Percentiles rank a stretch among this genome's conserved stretches.
Evolutionary conservation across 2,888 invertebrate species (phyloP).

Genomic region (Calameuta filiformis): DNA sequence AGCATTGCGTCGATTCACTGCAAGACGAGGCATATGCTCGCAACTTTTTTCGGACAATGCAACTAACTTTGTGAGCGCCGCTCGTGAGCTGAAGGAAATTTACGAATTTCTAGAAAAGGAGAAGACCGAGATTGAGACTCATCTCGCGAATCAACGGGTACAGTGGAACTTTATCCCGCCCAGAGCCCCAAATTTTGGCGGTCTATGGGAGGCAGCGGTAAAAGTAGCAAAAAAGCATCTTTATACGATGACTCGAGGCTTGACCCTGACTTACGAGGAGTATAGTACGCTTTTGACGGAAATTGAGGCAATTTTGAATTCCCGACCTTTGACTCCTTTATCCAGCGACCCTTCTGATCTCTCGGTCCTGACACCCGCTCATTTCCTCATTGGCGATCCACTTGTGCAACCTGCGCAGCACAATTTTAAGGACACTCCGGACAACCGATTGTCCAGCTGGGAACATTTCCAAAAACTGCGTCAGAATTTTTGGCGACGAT

Average conservation of each 20-base stretch:
- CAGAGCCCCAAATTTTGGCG: constrained; percentile 16
- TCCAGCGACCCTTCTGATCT: constrained; percentile 29
- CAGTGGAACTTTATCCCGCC: constrained; percentile 12
- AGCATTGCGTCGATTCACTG: constrained; percentile 25
- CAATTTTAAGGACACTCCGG: constrained; percentile 16
- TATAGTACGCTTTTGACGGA: constrained; percentile 30
- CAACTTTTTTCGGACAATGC: constrained; percentile 27
- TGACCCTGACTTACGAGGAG: constrained; percentile 32
- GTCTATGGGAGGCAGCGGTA: constrained; percentile 43
- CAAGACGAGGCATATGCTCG: constrained; percentile 22
- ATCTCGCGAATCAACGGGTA: constrained; percentile 10
- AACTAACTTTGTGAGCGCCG: constrained; percentile 30
- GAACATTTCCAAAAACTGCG: constrained; percentile 27
- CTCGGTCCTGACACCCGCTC: constrained; percentile 41
- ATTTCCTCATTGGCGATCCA: constrained; percentile 43
- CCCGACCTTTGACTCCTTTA: constrained; percentile 31
- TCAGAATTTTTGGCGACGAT: constrained; percentile 23
- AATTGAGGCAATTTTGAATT: constrained; percentile 33
- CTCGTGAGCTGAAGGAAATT: constrained; percentile 21
- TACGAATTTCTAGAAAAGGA: constrained; percentile 15
- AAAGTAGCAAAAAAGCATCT: constrained; percentile 40
- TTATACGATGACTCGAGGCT: constrained; percentile 25
- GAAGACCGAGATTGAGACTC: constrained; percentile 1
- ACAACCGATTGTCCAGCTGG: constrained; percentile 29
- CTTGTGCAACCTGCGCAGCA: constrained; percentile 31